phyloP scores from a whole-genome alignment of 2,888 invertebrate species.

The Schizaphis graminum region DNA sequence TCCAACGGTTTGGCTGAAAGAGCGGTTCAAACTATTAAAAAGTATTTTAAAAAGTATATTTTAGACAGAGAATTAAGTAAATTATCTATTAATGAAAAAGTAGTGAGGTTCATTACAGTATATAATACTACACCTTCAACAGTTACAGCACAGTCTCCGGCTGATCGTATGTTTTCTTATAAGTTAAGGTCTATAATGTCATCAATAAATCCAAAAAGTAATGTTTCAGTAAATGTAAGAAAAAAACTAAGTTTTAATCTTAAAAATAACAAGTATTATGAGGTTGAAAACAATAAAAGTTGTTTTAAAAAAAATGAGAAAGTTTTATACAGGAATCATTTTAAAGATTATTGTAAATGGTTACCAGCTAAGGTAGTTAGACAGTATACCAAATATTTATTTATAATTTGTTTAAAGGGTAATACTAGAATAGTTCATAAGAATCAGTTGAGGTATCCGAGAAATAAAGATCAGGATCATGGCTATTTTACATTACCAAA shows the following conservation, averaged over 20 bases:
- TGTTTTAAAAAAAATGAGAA: background rate
- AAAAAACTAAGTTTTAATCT: background rate
- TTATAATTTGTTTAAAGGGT: slow-evolving; percentile 9
- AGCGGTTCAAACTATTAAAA: slow-evolving; percentile 44
- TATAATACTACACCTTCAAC: slow-evolving; percentile 23
- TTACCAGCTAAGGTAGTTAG: background rate
- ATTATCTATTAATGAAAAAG: background rate
- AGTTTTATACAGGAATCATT: slow-evolving; percentile 18
- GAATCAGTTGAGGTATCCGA: slow-evolving; percentile 16
- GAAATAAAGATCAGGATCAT: background rate
- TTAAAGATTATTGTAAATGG: slow-evolving; percentile 15
- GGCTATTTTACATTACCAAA: background rate
- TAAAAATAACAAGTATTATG: background rate
- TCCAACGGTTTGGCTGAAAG: slow-evolving; percentile 26
- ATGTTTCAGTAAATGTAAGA: background rate
- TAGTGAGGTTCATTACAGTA: background rate
- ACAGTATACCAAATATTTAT: background rate
- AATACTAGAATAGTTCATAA: background rate
- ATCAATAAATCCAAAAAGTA: background rate
- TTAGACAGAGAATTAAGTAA: background rate
- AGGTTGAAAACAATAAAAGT: background rate
- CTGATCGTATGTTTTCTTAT: background rate
- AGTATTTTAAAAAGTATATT: background rate
- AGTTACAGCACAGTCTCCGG: background rate
- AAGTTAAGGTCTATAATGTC: slow-evolving; percentile 7